Evolutionary conservation across 37 sponge, comb jelly and placozoan species (phyloP).

Genomic region (Lycopodina hypogea): DNA sequence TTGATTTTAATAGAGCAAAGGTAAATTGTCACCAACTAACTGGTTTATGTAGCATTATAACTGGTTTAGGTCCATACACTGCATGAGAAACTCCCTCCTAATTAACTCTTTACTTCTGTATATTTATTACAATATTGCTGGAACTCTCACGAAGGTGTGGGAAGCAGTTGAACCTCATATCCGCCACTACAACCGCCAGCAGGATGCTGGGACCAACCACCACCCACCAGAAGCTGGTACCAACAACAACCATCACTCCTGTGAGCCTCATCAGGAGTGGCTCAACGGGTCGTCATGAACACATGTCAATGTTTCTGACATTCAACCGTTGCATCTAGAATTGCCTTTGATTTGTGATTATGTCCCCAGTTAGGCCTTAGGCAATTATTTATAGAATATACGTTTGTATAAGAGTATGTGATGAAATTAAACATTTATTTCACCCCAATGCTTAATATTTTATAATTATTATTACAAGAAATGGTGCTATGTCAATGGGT

Average conservation of each 20-base stretch:
- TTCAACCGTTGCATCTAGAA: neutral
- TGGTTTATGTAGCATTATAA: no score
- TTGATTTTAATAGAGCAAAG: no score
- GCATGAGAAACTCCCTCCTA: neutral
- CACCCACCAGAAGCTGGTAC: neutral
- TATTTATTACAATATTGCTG: no score
- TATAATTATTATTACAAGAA: no score
- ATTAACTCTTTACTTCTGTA: neutral
- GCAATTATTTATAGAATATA: no score
- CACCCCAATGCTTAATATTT: no score
- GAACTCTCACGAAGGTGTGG: conserved; percentile 42
- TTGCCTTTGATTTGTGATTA: no score
- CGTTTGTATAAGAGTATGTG: no score
- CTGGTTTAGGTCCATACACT: neutral
- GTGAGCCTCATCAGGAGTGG: neutral
- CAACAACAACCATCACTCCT: neutral
- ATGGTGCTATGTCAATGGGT: no score
- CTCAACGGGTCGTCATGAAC: neutral
- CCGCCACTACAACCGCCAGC: conserved; percentile 5
- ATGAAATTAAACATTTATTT: no score
- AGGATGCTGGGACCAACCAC: neutral
- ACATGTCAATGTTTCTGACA: neutral
- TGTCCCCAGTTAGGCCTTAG: no score
- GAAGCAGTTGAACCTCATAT: conserved; percentile 32
- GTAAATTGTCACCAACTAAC: no score